A percentile compares a stretch with the other conserved stretches of the same genome.
These are phyloP conservation scores for Phyllotreta cruciferae DNA, from an alignment of 2,888 invertebrate genomes.

Conservation along the genomic window DNA sequence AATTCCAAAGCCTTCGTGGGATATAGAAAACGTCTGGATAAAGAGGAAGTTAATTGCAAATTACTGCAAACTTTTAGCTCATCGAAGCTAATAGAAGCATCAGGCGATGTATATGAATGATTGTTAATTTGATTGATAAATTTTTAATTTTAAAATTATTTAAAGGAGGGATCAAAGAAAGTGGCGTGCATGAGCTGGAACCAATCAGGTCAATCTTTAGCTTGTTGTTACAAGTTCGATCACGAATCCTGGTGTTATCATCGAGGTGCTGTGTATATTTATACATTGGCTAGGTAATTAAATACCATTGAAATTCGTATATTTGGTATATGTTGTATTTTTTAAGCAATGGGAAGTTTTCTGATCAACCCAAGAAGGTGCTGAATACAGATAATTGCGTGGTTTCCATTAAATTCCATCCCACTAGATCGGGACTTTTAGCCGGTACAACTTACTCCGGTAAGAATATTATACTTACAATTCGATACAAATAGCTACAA, in stretches of 20 bases:
- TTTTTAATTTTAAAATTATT: conserved; percentile 5
- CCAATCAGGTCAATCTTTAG: conserved; percentile 56
- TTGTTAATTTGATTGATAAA: neutral
- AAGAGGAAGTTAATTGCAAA: conserved; percentile 47
- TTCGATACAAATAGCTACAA: too few species aligned
- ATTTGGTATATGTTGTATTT: conserved; percentile 23
- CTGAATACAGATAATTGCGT: conserved; percentile 59
- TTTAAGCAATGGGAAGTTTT: conserved; percentile 51
- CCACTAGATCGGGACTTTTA: conserved; percentile 60
- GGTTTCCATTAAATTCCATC: conserved; percentile 61
- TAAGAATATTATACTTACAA: conserved; percentile 35
- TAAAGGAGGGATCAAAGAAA: conserved; percentile 33
- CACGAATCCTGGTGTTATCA: conserved; percentile 60
- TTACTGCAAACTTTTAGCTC: conserved; percentile 51
- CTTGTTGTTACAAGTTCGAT: conserved; percentile 52
- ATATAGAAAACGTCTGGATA: conserved; percentile 46
- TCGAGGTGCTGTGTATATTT: conserved; percentile 52
- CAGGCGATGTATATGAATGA: conserved; percentile 36
- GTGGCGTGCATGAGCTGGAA: conserved; percentile 57
- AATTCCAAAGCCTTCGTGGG: conserved; percentile 54
- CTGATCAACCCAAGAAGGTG: conserved; percentile 51
- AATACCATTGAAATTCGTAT: too few species aligned
- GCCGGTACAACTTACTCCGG: conserved; percentile 60
- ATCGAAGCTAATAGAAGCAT: conserved; percentile 28
- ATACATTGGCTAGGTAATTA: conserved; percentile 53